phyloP scores from a whole-genome alignment of 2,888 invertebrate species.

The Pterostichus niger region DNA sequence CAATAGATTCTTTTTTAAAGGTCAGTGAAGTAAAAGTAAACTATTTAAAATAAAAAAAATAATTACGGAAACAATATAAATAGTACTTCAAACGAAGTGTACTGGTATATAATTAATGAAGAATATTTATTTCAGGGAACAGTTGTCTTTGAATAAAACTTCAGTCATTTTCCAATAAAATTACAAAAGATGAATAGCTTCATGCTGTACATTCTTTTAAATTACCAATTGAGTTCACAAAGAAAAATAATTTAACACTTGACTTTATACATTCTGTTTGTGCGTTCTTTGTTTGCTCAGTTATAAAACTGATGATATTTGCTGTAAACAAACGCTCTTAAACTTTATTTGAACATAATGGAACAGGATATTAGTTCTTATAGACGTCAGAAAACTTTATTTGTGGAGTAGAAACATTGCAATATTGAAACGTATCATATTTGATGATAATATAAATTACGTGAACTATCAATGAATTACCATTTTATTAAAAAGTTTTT shows the following conservation, averaged over 20 bases:
- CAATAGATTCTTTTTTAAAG: no score
- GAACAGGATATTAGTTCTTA: constrained; percentile 28
- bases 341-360: constrained; percentile 42
- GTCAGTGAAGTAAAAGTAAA: no score
- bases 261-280: constrained; percentile 22
- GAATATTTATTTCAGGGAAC: no score
- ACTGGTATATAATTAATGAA: no score
- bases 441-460: no score
- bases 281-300: constrained; percentile 19
- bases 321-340: constrained; percentile 17
- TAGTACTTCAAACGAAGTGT: no score
- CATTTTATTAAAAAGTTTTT: no score
- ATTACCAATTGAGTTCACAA: neutral
- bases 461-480: no score
- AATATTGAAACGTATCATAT: neutral
- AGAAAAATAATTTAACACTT: constrained; percentile 26
- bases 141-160: neutral
- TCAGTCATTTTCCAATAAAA: no score
- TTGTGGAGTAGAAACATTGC: neutral
- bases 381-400: constrained; percentile 11
- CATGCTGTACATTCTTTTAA: neutral
- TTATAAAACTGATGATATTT: constrained; percentile 42
- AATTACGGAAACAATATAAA: no score
- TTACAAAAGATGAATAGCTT: no score
- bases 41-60: no score